Base-by-base conservation (phyloP, 2,888 invertebrate species). In the Cephus pygmeus region DNA sequence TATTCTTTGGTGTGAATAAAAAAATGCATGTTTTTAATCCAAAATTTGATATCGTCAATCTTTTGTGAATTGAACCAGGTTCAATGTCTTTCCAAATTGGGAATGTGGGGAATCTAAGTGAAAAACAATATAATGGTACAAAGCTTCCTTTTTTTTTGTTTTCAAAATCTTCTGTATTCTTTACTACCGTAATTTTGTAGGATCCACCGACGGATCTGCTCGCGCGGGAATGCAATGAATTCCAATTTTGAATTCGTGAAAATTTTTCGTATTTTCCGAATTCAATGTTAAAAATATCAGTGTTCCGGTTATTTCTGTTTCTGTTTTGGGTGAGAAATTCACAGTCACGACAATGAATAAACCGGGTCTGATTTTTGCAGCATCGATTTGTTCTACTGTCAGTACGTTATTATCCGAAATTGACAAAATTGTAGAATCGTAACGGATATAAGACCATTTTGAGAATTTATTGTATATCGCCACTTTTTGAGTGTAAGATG, bases 371-470 rank as follows among this genome's bases (percentile, higher is more conserved):
- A 85, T 68, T 69, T 75, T 81, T 11, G 77, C 82, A 4, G 84
- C 81, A 31, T 82, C 84, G 34, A 81, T 77, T 11, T 76, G 76
- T 35, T 84, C 82, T 34, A 85, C 75, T 76, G 83, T 75, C 34
- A 84, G 35, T 12, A 82, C 77, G 30, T 77, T 73, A 3, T 85
- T 79, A 12, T 83, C 77, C 75, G 75, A 71, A 34, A 75, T 73
- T 31, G 79, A 71, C 1, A 76, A 77, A 71, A 78, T 74, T 3
- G 85, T 69, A 35, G 76, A 73, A 4, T 80, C 74, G 73, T 78
- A 85, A 69, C 85, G 79, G 12, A 85, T 30, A 34, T 85, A 85
- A n/a, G 85, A 83, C 78, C 83, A 83, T 23, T 75, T 77, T 4
- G 74, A 31, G 34, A 79, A 76, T 74, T 82, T 85, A 69, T 85